phyloP scores from a whole-genome alignment of 2,113 vertebrate genomes.

The Macrotus californicus region DNA sequence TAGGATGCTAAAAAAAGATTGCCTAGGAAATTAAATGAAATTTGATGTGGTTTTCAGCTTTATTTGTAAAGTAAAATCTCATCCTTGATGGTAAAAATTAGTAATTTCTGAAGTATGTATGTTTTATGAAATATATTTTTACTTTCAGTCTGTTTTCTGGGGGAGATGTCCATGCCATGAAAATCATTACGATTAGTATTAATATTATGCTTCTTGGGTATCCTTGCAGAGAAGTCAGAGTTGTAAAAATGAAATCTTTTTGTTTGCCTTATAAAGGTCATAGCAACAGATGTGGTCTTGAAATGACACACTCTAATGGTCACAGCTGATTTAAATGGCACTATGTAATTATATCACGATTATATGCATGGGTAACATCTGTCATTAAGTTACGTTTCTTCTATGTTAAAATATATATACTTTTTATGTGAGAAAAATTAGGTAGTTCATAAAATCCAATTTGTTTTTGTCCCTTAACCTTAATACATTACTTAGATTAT shows the following conservation, averaged over 20 bases:
- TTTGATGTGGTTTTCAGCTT: conserved; percentile 16
- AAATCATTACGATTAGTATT: conserved; percentile 1
- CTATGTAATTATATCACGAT: neutral
- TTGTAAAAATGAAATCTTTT: conserved; percentile 32
- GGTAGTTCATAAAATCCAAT: conserved; percentile 39
- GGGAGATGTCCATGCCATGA: neutral
- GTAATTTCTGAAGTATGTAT: neutral
- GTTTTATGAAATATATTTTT: conserved; percentile 31
- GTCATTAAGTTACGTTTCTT: conserved; percentile 26
- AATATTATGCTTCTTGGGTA: conserved; percentile 31
- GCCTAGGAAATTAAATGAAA: neutral
- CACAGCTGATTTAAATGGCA: conserved; percentile 4
- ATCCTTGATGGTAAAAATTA: neutral
- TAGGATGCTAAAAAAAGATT: neutral
- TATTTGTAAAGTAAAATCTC: neutral
- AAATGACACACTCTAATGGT: neutral
- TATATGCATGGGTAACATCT: neutral
- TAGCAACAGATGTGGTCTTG: neutral
- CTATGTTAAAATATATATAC: conserved; percentile 15
- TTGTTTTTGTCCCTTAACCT: conserved; percentile 38
- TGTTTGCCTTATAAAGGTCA: conserved; percentile 18
- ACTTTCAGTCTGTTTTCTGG: neutral
- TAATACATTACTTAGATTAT: neutral
- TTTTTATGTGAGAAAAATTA: conserved; percentile 48
- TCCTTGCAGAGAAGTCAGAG: conserved; percentile 3